Percentiles rank a stretch among this genome's conserved stretches.
phyloP scores from a whole-genome alignment of 1,140 invertebrate species.

The Drosophila setifemur region DNA sequence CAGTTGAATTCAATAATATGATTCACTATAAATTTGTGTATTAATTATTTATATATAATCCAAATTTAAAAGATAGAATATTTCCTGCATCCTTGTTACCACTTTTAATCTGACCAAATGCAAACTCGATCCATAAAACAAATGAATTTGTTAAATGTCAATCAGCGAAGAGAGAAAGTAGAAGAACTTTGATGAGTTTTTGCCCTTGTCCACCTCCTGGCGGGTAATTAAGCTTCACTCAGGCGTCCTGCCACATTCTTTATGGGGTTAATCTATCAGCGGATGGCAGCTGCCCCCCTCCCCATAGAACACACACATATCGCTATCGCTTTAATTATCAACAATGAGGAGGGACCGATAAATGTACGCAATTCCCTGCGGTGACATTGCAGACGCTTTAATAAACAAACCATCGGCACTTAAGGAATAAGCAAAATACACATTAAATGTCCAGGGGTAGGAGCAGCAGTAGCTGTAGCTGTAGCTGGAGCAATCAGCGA shows the following conservation, averaged over 20 bases:
- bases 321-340: constrained; percentile 65
- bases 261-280: constrained; percentile 73
- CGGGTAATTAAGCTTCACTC: constrained; percentile 51
- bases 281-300: constrained; percentile 16
- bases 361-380: constrained; percentile 56
- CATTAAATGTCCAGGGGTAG: constrained; percentile 61
- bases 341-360: constrained; percentile 35
- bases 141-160: background rate
- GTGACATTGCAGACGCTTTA: constrained; percentile 68
- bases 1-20: too few species aligned
- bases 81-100: too few species aligned
- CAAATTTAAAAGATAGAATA: too few species aligned
- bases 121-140: too few species aligned
- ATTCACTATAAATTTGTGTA: too few species aligned
- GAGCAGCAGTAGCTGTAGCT: background rate
- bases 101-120: too few species aligned
- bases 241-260: constrained; percentile 49
- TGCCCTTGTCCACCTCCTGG: constrained; percentile 7
- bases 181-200: constrained; percentile 14
- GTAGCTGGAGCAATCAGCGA: constrained; percentile 58
- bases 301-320: constrained; percentile 30
- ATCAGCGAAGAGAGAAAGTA: background rate
- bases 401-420: constrained; percentile 80
- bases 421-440: constrained; percentile 79
- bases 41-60: too few species aligned